These are phyloP conservation scores for Gymnocephalus cernua DNA, from an alignment of 2,113 vertebrate species.

Conservation along the genomic window DNA sequence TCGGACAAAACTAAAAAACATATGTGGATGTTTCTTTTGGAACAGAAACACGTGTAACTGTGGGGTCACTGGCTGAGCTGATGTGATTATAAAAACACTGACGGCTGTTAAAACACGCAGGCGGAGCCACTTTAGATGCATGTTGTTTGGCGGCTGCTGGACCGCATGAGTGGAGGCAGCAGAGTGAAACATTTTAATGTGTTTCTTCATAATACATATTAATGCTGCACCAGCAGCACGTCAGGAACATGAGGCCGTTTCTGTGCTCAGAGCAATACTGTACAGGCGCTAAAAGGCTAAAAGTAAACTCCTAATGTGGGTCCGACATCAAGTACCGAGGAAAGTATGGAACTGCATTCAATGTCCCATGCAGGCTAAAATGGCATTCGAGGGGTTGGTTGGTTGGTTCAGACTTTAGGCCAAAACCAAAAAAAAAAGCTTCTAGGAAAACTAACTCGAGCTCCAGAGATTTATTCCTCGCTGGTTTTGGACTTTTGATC, in stretches of 20 bases:
- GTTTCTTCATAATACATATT: conserved; percentile 27
- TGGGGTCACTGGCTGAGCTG: not conserved
- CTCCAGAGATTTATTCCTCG: not conserved
- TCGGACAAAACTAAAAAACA: not conserved
- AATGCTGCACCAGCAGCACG: conserved; percentile 30
- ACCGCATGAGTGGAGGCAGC: conserved; percentile 13
- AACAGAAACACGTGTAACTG: not conserved
- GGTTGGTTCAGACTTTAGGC: not conserved
- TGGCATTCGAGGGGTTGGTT: not conserved
- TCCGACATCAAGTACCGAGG: not conserved
- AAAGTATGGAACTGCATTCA: not conserved
- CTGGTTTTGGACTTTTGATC: not conserved
- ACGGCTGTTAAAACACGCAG: not conserved
- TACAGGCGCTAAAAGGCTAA: not conserved
- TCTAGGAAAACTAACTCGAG: not conserved
- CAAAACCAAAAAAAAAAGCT: not conserved
- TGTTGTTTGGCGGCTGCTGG: not conserved
- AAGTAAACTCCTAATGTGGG: not conserved
- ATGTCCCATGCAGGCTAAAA: not conserved
- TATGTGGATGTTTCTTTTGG: not conserved
- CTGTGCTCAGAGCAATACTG: not conserved
- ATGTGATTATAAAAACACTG: conserved; percentile 16
- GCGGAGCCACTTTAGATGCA: not conserved
- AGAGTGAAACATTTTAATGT: conserved; percentile 14
- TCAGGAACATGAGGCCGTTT: not conserved